A percentile compares a stretch with the other conserved stretches of the same genome.
Conservation (phyloP, 2,113 vertebrate genomes). For the Arizona elegans region DNA sequence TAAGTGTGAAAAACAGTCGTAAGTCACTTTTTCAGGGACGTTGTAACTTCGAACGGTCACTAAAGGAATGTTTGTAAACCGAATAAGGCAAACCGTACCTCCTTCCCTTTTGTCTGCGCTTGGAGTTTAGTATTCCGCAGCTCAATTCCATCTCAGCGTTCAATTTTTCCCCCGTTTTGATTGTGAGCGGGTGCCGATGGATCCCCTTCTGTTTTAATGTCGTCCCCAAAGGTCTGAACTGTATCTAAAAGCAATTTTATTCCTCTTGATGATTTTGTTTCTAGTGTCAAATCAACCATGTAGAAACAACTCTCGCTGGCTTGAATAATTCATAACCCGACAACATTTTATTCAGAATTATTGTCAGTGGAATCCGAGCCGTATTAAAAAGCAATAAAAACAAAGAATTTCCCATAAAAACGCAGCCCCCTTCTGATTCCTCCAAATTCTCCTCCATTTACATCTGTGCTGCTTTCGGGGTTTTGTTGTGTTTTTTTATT, state of each 20-base stretch:
- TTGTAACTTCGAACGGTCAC: too few relatives aligned
- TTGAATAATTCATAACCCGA: neutral
- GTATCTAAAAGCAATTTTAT: neutral
- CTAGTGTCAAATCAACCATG: neutral
- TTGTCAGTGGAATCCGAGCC: neutral
- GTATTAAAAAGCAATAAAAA: neutral
- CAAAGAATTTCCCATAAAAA: neutral
- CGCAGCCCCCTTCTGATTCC: neutral
- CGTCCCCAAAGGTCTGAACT: neutral
- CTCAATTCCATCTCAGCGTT: neutral
- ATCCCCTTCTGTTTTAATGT: neutral
- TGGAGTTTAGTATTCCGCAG: neutral
- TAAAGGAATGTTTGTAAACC: too few relatives aligned
- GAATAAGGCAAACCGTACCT: rapidly evolving
- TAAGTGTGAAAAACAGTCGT: too few relatives aligned
- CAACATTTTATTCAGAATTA: neutral
- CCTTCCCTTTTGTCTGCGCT: neutral
- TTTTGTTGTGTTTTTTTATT: neutral
- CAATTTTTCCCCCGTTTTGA: neutral
- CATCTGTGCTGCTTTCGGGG: neutral
- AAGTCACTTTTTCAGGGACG: too few relatives aligned
- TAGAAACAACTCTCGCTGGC: neutral
- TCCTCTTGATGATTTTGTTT: neutral
- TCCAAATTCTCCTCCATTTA: neutral
- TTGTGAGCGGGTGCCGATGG: neutral